Evolutionary conservation across 2,888 invertebrate species (phyloP).

Genomic region (Limnephilus lunatus): DNA sequence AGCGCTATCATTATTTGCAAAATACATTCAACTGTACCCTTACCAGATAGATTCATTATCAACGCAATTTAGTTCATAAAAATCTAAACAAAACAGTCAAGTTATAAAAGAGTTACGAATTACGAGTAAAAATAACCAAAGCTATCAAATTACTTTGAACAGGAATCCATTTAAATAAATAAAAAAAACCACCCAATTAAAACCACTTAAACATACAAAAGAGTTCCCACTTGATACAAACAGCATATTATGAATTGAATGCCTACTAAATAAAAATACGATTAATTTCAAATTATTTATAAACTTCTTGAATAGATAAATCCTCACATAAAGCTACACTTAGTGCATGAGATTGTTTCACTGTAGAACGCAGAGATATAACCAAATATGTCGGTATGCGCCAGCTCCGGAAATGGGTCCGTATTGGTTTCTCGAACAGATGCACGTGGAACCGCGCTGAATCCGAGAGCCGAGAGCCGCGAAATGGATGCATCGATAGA

Average conservation of each 20-base stretch:
- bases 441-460: neutral
- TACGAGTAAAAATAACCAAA: neutral
- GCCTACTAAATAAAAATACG: neutral
- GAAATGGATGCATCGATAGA: conserved; percentile 28
- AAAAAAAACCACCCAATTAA: neutral
- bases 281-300: neutral
- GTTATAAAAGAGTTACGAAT: neutral
- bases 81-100: neutral
- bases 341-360: neutral
- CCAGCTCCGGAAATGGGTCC: neutral
- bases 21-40: neutral
- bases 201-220: neutral
- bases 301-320: neutral
- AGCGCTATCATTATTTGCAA: neutral
- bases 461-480: neutral
- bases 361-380: neutral
- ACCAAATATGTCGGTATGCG: neutral
- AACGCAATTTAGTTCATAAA: neutral
- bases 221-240: neutral
- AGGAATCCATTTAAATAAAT: neutral
- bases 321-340: neutral
- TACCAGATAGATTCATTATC: neutral
- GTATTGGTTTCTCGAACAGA: conserved; percentile 4
- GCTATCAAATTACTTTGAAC: neutral
- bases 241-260: neutral